Percentiles rank a stretch among this genome's conserved stretches.
Evolutionary conservation across 2,888 invertebrate genomes (phyloP).

Genomic region (Silvanus unidentatus): DNA sequence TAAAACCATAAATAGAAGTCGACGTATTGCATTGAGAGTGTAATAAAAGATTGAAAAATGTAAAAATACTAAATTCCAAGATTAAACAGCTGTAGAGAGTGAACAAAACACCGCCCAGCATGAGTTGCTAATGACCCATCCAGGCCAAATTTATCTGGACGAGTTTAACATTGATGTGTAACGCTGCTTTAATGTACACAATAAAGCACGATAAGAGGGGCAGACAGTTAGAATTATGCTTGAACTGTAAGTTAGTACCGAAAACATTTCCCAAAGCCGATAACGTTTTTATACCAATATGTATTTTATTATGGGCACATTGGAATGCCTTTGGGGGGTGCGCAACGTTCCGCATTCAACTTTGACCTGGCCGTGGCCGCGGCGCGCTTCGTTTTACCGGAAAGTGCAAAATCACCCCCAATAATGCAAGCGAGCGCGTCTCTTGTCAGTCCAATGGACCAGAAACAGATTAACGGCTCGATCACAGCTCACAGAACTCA

Average conservation of each 20-base stretch:
- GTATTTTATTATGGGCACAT: no score
- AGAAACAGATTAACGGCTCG: slow-evolving; percentile 22
- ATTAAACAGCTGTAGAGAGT: no score
- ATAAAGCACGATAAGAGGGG: slow-evolving; percentile 36
- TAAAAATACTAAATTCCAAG: no score
- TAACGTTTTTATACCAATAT: slow-evolving; percentile 9
- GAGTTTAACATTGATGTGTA: slow-evolving; percentile 32
- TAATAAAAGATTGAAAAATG: no score
- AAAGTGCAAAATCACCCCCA: slow-evolving; percentile 27
- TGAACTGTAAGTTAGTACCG: slow-evolving; percentile 18
- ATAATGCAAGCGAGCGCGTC: slow-evolving; percentile 12
- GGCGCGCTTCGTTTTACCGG: not conserved
- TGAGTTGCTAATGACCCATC: slow-evolving; percentile 33
- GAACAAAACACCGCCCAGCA: not conserved
- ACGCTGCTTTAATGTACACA: slow-evolving; percentile 31
- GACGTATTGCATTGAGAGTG: no score
- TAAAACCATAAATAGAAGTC: no score
- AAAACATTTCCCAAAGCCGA: slow-evolving; percentile 12
- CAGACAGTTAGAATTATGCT: slow-evolving; percentile 20
- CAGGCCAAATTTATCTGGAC: slow-evolving; percentile 36
- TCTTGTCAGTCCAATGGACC: slow-evolving; percentile 18
- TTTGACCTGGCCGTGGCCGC: no score
- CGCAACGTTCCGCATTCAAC: no score
- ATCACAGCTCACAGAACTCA: slow-evolving; percentile 9
- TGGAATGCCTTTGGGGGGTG: no score